Evolutionary conservation across 2,888 invertebrate species (phyloP).

Genomic region (Lasioglossum zephyrum): DNA sequence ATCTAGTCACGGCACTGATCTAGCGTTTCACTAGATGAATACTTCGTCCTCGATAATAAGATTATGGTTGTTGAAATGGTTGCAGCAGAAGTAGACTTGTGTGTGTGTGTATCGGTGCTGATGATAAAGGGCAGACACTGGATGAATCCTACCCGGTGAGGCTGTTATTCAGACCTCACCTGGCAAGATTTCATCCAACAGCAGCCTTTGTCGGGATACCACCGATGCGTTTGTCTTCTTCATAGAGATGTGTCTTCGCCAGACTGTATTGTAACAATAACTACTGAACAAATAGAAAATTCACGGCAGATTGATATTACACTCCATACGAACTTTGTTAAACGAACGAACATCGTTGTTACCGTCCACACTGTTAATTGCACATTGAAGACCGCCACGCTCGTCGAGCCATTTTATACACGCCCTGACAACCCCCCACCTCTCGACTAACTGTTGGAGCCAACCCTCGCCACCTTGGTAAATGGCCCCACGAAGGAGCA

Average conservation of each 20-base stretch:
- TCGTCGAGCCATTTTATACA: constrained; percentile 60
- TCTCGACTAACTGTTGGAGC: not conserved
- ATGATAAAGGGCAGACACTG: constrained; percentile 69
- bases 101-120: not conserved
- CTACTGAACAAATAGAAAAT: not conserved
- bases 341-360: too few relatives aligned
- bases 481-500: constrained; percentile 36
- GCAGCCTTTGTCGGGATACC: constrained; percentile 55
- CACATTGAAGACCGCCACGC: constrained; percentile 63
- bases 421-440: constrained; percentile 22
- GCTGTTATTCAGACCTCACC: constrained; percentile 72
- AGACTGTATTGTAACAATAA: too few relatives aligned
- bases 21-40: constrained; percentile 81
- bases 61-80: constrained; percentile 10
- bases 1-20: constrained; percentile 84
- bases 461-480: constrained; percentile 14
- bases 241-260: not conserved
- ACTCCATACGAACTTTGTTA: not conserved
- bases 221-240: not conserved
- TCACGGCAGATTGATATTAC: not conserved
- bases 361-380: constrained; percentile 52
- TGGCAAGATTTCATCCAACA: constrained; percentile 78
- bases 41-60: constrained; percentile 75
- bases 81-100: not conserved
- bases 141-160: constrained; percentile 84